Evolutionary conservation across 2,888 invertebrate genomes (phyloP).

Genomic region (Phlogophora meticulosa): DNA sequence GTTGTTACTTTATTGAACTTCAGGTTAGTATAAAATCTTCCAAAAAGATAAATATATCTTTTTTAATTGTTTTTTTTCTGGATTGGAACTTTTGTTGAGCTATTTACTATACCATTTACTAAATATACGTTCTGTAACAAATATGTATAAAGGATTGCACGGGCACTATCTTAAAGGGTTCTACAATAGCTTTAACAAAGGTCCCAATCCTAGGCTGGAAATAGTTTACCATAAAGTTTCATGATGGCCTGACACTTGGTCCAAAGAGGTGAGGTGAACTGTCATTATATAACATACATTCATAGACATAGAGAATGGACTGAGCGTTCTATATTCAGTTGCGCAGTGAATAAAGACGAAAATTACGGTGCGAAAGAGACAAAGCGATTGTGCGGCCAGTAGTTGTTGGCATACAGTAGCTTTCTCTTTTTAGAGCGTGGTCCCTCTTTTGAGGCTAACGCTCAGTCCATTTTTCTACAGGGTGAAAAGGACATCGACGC

Average conservation of each 20-base stretch:
- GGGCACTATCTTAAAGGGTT: slow-evolving; percentile 29
- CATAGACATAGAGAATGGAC: too few relatives aligned
- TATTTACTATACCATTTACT: slow-evolving; percentile 30
- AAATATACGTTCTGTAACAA: slow-evolving; percentile 34
- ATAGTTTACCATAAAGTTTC: slow-evolving; percentile 38
- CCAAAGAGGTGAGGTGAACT: slow-evolving; percentile 5
- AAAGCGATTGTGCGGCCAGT: too few relatives aligned
- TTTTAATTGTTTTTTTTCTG: slow-evolving; percentile 29
- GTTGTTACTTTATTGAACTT: slow-evolving; percentile 54
- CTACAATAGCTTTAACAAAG: slow-evolving; percentile 40
- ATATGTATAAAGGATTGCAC: slow-evolving; percentile 52
- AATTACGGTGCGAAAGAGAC: too few relatives aligned
- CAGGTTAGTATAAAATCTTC: slow-evolving; percentile 58
- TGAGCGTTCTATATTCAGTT: too few relatives aligned
- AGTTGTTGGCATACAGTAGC: too few relatives aligned
- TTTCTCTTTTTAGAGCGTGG: too few relatives aligned
- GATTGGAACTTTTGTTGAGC: slow-evolving; percentile 52
- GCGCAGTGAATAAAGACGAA: too few relatives aligned
- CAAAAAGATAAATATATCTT: slow-evolving; percentile 62
- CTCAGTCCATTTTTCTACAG: too few relatives aligned
- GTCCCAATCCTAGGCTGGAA: slow-evolving; percentile 59
- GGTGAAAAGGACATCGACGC: too few relatives aligned
- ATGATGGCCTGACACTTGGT: slow-evolving; percentile 7
- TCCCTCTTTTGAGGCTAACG: too few relatives aligned
- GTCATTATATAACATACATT: slow-evolving; percentile 11